phyloP scores from a whole-genome alignment of 2,797 vertebrate species.

The Thaleichthys pacificus region DNA sequence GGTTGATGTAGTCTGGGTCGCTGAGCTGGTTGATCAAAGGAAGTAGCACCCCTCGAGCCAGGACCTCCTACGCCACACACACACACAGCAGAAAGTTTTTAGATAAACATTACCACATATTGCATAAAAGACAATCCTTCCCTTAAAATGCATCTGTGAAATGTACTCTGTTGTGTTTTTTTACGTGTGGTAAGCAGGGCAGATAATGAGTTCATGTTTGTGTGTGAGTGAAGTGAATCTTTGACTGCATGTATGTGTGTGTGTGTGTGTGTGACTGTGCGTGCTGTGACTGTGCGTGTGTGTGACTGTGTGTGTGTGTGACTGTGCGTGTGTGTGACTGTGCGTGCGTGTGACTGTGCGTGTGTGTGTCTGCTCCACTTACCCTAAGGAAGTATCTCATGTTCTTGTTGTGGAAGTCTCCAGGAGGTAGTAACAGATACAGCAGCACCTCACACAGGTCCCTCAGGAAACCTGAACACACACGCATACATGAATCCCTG shows the following conservation, averaged over 20 bases:
- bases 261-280: no score
- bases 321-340: neutral
- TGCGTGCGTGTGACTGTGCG: constrained; percentile 8
- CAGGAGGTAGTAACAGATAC: constrained; percentile 99
- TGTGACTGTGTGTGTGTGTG: neutral
- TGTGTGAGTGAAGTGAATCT: no score
- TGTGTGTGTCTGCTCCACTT: constrained; percentile 49
- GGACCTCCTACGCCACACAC: constrained; percentile 85
- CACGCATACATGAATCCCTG: neutral
- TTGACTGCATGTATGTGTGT: no score
- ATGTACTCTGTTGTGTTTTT: no score
- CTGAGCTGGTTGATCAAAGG: constrained; percentile 98
- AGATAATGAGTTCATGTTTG: no score
- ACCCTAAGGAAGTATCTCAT: constrained; percentile 99
- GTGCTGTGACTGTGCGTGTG: constrained; percentile 13
- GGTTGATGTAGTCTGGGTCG: constrained; percentile 99
- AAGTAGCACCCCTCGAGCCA: constrained; percentile 95
- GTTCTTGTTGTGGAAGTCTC: constrained; percentile 99
- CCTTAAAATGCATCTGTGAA: neutral
- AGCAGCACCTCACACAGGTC: constrained; percentile 98
- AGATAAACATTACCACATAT: neutral
- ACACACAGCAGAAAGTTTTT: neutral
- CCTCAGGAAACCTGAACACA: constrained; percentile 87
- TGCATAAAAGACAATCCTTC: no score
- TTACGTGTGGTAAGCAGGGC: no score